Evolutionary conservation across 92 coral and sea anemone genomes (phyloP).

Genomic region (Bergia sp.): DNA sequence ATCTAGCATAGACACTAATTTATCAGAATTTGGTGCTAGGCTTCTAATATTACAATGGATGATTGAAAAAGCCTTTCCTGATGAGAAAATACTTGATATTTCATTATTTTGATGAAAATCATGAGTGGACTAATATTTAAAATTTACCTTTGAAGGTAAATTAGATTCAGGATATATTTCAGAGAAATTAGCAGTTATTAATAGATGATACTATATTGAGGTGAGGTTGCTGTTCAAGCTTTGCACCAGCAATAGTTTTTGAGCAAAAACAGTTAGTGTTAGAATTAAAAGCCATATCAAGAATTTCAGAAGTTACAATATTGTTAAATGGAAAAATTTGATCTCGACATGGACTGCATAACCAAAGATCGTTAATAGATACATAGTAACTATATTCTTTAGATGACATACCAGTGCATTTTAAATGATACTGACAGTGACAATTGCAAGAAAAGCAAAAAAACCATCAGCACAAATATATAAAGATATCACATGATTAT

Average conservation of each 20-base stretch:
- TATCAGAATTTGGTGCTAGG: constrained; percentile 48
- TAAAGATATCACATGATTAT: no score
- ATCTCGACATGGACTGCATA: constrained; percentile 17
- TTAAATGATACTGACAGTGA: not conserved
- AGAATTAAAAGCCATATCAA: constrained; percentile 13
- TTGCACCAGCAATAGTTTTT: constrained; percentile 2
- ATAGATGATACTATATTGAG: not conserved
- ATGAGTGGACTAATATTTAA: constrained; percentile 37
- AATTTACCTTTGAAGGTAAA: constrained; percentile 25
- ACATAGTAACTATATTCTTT: constrained; percentile 11
- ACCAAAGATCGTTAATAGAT: not conserved
- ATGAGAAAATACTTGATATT: constrained; percentile 35
- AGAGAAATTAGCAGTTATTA: constrained; percentile 1
- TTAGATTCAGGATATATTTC: constrained; percentile 19
- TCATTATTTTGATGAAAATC: constrained; percentile 40
- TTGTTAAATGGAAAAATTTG: constrained; percentile 13
- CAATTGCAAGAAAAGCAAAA: no score
- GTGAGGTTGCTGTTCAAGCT: constrained; percentile 9
- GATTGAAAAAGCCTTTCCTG: constrained; percentile 38
- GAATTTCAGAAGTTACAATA: not conserved
- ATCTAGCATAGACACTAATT: constrained; percentile 38
- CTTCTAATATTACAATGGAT: constrained; percentile 52
- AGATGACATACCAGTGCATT: constrained; percentile 9
- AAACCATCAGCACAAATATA: no score
- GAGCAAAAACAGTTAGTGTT: constrained; percentile 11